These are phyloP conservation scores for Atractosteus spatula DNA, from an alignment of 2,113 vertebrate species.

Conservation along the genomic window DNA sequence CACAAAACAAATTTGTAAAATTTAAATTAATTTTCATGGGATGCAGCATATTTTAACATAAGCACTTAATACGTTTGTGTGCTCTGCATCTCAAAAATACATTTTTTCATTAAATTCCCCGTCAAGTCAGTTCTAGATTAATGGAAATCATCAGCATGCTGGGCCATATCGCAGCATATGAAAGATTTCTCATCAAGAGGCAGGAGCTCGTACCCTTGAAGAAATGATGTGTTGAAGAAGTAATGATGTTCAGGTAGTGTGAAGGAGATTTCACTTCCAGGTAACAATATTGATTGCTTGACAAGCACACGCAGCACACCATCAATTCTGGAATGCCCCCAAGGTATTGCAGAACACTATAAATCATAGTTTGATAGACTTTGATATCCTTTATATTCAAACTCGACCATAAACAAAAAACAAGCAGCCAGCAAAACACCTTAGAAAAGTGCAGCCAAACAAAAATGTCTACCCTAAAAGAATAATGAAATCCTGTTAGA, in stretches of 20 bases:
- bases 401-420: not conserved
- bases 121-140: not conserved
- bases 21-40: too few species aligned
- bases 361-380: slow-evolving; percentile 2
- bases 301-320: not conserved
- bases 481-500: too few species aligned
- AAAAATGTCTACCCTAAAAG: not conserved
- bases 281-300: not conserved
- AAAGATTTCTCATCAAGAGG: slow-evolving; percentile 4
- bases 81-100: not conserved
- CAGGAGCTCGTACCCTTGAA: not conserved
- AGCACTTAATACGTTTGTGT: not conserved
- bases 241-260: slow-evolving; percentile 6
- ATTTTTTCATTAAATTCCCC: not conserved
- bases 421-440: not conserved
- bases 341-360: not conserved
- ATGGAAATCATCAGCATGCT: not conserved
- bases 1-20: too few species aligned
- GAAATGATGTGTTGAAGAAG: not conserved
- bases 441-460: not conserved
- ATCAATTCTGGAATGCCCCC: slow-evolving; percentile 6
- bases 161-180: not conserved
- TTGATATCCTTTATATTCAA: not conserved
- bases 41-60: not conserved
- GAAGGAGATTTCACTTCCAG: slow-evolving; percentile 6